Evolutionary conservation across 2,888 invertebrate species (phyloP), one percentile per base, ranked within the genome.

Genomic region (Fabriciana adippe): DNA sequence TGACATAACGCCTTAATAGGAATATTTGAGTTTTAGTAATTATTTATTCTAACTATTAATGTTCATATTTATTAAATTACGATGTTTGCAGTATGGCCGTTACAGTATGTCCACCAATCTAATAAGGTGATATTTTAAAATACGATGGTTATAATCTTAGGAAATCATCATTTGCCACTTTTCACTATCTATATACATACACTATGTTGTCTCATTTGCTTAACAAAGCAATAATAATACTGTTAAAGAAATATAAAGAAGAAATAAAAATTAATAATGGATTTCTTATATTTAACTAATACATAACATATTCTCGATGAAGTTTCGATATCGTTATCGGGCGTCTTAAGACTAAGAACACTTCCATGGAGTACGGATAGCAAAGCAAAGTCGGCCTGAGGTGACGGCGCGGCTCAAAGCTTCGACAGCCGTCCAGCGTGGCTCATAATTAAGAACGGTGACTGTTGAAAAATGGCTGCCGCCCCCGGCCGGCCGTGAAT

Each of bases 371-470:
- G 80, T 79, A 78, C 80, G 81, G 79, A 76, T 79, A 84, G 82
- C 83, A 81, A 80, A 82, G 85, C 84, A 77, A 79, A 81, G 85
- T 81, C 86, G 87, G 87, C 85, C 87, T 85, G 89, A 89, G 88
- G 90, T 91, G 92, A 90, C 92, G 92, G 92, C 89, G 82, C 87
- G 86, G 79, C 90, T 92, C 92, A 92, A 92, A 92, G 92, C 90
- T 89, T 92, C 92, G 92, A 92, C 92, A 91, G 92, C 81, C 92
- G 90, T 91, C 92, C 92, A 90, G 84, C 87, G 82, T 87, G 86
- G 88, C 87, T 92, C 91, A 92, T 92, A 92, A 92, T 92, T 92
- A 92, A 92, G 92, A 92, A 92, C 90, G 90, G 92, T 92, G 92
- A 92, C 92, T 92, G 91, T 92, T 92, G 92, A 92, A 92, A 92